These are phyloP conservation scores for Rhingia rostrata DNA, from an alignment of 2,888 invertebrate genomes.

Conservation along the genomic window DNA sequence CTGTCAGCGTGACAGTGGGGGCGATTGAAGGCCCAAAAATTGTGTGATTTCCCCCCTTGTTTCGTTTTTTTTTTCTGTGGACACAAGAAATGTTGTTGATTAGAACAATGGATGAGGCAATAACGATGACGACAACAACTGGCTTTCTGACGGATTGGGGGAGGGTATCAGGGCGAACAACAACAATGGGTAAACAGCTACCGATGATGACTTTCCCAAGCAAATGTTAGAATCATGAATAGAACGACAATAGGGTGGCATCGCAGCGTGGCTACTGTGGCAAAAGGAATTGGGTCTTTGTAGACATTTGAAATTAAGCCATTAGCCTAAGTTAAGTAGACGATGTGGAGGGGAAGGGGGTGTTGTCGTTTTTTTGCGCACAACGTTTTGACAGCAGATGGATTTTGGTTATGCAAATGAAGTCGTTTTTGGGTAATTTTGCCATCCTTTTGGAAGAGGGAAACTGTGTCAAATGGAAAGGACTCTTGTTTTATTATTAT, in stretches of 20 bases:
- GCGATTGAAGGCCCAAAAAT: constrained; percentile 32
- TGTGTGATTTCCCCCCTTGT: constrained; percentile 47
- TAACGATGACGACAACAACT: constrained; percentile 46
- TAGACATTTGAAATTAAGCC: constrained; percentile 72
- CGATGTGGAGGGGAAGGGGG: constrained; percentile 11
- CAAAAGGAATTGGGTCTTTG: constrained; percentile 68
- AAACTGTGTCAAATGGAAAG: constrained; percentile 30
- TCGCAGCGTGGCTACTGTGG: constrained; percentile 28
- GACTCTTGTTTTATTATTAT: constrained; percentile 37
- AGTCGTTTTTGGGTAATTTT: constrained; percentile 60
- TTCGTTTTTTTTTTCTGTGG: constrained; percentile 11
- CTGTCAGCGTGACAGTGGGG: constrained; percentile 79
- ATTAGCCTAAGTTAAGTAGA: constrained; percentile 69
- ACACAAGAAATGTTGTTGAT: constrained; percentile 62
- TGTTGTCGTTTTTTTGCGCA: constrained; percentile 21
- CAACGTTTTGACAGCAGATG: constrained; percentile 71
- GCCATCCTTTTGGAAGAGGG: constrained; percentile 1
- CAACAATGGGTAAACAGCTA: constrained; percentile 54
- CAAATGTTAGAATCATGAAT: constrained; percentile 55
- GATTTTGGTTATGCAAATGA: constrained; percentile 73
- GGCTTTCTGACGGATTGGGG: constrained; percentile 14
- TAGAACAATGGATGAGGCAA: constrained; percentile 68
- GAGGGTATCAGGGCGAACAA: constrained; percentile 12
- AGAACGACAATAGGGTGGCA: not conserved
- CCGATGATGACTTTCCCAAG: constrained; percentile 51